These are phyloP conservation scores for Hipposideros armiger DNA, from an alignment of 2,113 vertebrate genomes.

Conservation along the genomic window DNA sequence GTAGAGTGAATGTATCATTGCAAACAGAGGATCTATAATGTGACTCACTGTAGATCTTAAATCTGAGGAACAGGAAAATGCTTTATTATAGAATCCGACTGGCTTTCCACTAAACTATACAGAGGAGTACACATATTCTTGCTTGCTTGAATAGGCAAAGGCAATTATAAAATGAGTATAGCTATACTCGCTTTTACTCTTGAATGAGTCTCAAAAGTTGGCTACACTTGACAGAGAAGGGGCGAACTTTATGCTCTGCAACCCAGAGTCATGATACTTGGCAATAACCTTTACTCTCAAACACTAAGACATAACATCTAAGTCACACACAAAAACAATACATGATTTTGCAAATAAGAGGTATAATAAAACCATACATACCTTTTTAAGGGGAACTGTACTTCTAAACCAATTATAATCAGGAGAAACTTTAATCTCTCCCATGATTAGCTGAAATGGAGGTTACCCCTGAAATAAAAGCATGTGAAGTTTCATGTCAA, in stretches of 20 bases:
- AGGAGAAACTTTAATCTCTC: constrained; percentile 98
- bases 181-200: not conserved
- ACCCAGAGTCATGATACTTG: not conserved
- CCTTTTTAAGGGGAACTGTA: constrained; percentile 97
- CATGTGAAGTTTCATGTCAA: constrained; percentile 75
- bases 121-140: not conserved
- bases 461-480: constrained; percentile 84
- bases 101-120: not conserved
- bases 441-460: constrained; percentile 90
- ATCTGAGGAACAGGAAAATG: not conserved
- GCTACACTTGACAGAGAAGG: not conserved
- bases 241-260: not conserved
- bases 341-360: not conserved
- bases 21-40: not conserved
- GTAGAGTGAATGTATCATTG: not conserved
- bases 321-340: constrained; percentile 43
- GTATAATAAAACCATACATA: constrained; percentile 84
- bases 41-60: not conserved
- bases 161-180: constrained; percentile 5
- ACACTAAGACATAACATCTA: not conserved
- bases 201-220: constrained; percentile 2
- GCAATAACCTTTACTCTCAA: constrained; percentile 16
- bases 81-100: constrained; percentile 30
- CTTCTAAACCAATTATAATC: constrained; percentile 99
- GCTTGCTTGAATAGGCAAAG: constrained; percentile 9